Evolutionary conservation across 2,797 vertebrate species (phyloP).

Genomic region (Borostomias antarcticus): DNA sequence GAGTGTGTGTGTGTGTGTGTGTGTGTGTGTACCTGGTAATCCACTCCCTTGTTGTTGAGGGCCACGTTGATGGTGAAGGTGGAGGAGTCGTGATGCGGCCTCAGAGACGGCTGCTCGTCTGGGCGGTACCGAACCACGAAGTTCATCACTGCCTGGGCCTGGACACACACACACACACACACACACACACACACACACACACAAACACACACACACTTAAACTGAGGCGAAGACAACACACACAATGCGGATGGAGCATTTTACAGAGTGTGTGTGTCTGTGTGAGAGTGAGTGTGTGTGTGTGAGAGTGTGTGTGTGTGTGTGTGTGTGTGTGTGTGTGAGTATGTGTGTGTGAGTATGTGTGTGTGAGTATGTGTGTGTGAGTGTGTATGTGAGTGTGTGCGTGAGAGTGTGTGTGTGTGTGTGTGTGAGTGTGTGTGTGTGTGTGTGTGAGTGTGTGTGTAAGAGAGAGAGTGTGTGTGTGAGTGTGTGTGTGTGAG

Average conservation of each 20-base stretch:
- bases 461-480: constrained; percentile 80
- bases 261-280: constrained; percentile 4
- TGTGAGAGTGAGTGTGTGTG: not conserved
- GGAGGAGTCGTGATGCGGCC: constrained; percentile 89
- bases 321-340: constrained; percentile 6
- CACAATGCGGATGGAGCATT: too few species aligned
- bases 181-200: constrained; percentile 10
- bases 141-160: constrained; percentile 89
- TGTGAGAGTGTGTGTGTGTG: constrained; percentile 81
- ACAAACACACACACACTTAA: constrained; percentile 15
- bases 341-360: too few species aligned
- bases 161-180: constrained; percentile 30
- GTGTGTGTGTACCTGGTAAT: constrained; percentile 79
- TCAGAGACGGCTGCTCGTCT: constrained; percentile 84
- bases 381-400: constrained; percentile 27
- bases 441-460: not conserved
- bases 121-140: constrained; percentile 91
- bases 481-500: not conserved
- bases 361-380: constrained; percentile 4
- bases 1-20: constrained; percentile 51
- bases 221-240: constrained; percentile 5
- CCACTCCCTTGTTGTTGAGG: constrained; percentile 80
- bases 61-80: constrained; percentile 91
- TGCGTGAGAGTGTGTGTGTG: constrained; percentile 79
- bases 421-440: not conserved